Evolutionary conservation across 2,797 vertebrate species (phyloP), one percentile per base, ranked within the genome.

Genomic region (Zalophus californianus): DNA sequence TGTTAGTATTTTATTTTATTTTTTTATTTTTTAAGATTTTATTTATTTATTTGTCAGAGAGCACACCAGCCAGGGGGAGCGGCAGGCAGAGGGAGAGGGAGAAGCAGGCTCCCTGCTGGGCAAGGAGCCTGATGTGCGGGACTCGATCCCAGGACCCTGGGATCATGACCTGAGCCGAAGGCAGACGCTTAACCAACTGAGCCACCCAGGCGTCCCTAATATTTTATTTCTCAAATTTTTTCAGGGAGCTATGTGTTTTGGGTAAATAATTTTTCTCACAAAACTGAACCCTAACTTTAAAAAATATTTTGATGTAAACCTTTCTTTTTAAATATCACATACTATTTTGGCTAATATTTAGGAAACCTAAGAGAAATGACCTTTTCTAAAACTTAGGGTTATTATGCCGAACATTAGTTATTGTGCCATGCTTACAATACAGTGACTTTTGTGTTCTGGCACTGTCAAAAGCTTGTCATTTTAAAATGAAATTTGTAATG

Each of bases 401-500:
- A 23, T 86, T 77, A 16, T 91, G 12, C 44, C 54, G 27, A 89
- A 3, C 9, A 50, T 60, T 18, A 73, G 1, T 90, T 90, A 23
- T 32, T 80, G 16, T 82, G 54, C 48, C 35, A 11, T 75, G 66
- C 54, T 94, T 91, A 52, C 18, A 25, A 41, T 66, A 62, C 2
- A 73, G 15, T 87, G 27, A 70, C 85, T 91, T 95, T 94, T 25
- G 50, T 79, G 23, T 94, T 79, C n/a, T 93, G 44, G 15, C n/a
- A 58, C 58, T 89, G 10, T 83, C 58, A 77, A 52, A 96, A 91
- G 23, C 68, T 91, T 91, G 5, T 56, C 38, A 29, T 68, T 93
- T 93, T 82, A 84, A 91, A 89, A 88, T 21, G 32, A 56, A 91
- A 50, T 90, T 94, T 94, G 27, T 95, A 84, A 77, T 64, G 35